A percentile compares a stretch with the other conserved stretches of the same genome.
phyloP scores from a whole-genome alignment of 2,797 vertebrate species.

The Cossypha dichroa region DNA sequence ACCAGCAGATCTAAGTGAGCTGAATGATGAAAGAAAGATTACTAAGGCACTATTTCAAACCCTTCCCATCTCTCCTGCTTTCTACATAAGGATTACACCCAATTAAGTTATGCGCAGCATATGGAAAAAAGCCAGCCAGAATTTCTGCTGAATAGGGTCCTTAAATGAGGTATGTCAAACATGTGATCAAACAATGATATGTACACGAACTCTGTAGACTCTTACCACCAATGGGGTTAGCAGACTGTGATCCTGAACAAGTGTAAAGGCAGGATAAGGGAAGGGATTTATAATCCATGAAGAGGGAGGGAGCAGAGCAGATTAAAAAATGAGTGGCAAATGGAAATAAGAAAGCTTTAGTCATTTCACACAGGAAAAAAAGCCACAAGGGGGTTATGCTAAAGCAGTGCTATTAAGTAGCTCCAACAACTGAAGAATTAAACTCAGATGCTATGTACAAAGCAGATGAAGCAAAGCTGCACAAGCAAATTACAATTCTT shows the following conservation, averaged over 20 bases:
- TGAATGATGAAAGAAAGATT: not conserved
- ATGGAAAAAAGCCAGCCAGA: not conserved
- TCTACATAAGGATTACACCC: not conserved
- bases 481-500: constrained; percentile 71
- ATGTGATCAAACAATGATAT: constrained; percentile 73
- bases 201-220: constrained; percentile 81
- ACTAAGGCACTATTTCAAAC: not conserved
- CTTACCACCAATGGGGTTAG: constrained; percentile 98
- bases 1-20: not conserved
- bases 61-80: not conserved
- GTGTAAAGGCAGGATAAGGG: constrained; percentile 84
- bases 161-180: constrained; percentile 65
- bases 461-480: constrained; percentile 74
- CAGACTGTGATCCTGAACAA: constrained; percentile 98
- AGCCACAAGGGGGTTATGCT: constrained; percentile 63
- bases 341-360: constrained; percentile 82
- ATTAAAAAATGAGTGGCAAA: constrained; percentile 90
- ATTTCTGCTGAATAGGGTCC: constrained; percentile 81
- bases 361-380: constrained; percentile 72
- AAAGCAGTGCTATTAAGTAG: constrained; percentile 72
- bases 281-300: constrained; percentile 80
- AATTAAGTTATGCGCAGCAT: not conserved
- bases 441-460: constrained; percentile 64
- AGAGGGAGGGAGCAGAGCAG: constrained; percentile 88
- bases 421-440: constrained; percentile 55